Conservation (phyloP, 37 sponge, comb jelly and placozoan species). For the Dysidea cf. avara region DNA sequence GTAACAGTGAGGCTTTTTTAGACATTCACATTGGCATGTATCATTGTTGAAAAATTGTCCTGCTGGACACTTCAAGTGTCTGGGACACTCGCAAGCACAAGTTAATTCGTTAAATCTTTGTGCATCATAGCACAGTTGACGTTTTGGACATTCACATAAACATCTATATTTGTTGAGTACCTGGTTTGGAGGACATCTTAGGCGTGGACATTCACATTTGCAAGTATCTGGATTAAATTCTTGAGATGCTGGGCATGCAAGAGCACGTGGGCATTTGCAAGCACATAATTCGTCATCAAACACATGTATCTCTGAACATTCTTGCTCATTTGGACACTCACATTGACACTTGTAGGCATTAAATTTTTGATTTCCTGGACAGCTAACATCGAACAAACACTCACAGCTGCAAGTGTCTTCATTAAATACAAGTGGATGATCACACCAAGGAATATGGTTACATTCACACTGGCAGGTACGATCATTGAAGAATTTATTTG, state of each 20-base stretch:
- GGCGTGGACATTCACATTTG: slow-evolving; percentile 26
- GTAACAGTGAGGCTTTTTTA: neutral
- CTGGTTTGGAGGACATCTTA: slow-evolving; percentile 10
- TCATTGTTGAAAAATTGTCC: slow-evolving; percentile 14
- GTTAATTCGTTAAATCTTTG: slow-evolving; percentile 9
- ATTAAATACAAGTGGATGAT: slow-evolving; percentile 3
- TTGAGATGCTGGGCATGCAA: slow-evolving; percentile 7
- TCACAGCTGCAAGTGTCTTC: slow-evolving; percentile 1
- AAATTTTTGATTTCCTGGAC: neutral
- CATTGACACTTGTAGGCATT: slow-evolving; percentile 6
- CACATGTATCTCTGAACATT: neutral
- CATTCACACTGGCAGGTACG: slow-evolving; percentile 35
- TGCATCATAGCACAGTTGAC: neutral
- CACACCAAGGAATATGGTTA: neutral
- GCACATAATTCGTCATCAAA: neutral
- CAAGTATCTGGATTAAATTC: slow-evolving; percentile 11
- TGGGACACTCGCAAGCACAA: slow-evolving; percentile 35
- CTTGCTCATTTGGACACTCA: slow-evolving; percentile 12
- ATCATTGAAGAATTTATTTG: slow-evolving; percentile 14
- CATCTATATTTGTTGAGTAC: slow-evolving; percentile 15
- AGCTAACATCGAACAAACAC: neutral
- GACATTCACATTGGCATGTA: slow-evolving; percentile 41
- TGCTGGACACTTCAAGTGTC: slow-evolving; percentile 2
- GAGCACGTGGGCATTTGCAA: neutral
- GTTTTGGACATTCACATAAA: slow-evolving; percentile 12